Conservation (phyloP, 2,888 invertebrate genomes). For the Parasteatoda lunata region DNA sequence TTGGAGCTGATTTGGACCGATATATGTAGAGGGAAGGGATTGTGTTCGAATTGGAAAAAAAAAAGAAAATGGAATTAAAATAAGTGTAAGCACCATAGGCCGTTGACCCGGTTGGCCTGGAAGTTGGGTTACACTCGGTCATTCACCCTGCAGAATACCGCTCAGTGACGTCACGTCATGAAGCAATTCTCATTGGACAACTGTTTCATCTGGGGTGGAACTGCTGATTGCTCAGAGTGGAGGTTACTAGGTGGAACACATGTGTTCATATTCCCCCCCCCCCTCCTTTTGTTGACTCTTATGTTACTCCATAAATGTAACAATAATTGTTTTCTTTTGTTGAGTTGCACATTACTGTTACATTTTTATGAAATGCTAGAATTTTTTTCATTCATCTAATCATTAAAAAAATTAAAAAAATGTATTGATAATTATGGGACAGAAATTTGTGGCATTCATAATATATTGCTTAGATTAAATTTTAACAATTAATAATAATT, state of each 20-base stretch:
- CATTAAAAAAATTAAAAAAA: no score
- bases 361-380: no score
- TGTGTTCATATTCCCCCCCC: slow-evolving; percentile 24
- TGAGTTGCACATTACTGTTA: no score
- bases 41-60: slow-evolving; percentile 44
- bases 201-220: slow-evolving; percentile 56
- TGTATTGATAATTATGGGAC: no score
- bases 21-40: slow-evolving; percentile 2
- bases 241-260: slow-evolving; percentile 68
- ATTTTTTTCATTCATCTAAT: no score
- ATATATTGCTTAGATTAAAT: no score
- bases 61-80: slow-evolving; percentile 19
- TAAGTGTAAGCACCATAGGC: slow-evolving; percentile 66
- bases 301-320: slow-evolving; percentile 19
- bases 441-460: no score
- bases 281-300: slow-evolving; percentile 34
- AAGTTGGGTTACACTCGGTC: slow-evolving; percentile 69
- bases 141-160: slow-evolving; percentile 59
- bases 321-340: not conserved
- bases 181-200: slow-evolving; percentile 25
- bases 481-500: no score
- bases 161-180: slow-evolving; percentile 39
- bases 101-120: slow-evolving; percentile 67
- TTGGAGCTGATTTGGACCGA: slow-evolving; percentile 22
- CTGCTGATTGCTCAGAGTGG: slow-evolving; percentile 45